A percentile compares a stretch with the other conserved stretches of the same genome.
Evolutionary conservation across 2,888 invertebrate species (phyloP).

Genomic region (Orthosia gracilis): DNA sequence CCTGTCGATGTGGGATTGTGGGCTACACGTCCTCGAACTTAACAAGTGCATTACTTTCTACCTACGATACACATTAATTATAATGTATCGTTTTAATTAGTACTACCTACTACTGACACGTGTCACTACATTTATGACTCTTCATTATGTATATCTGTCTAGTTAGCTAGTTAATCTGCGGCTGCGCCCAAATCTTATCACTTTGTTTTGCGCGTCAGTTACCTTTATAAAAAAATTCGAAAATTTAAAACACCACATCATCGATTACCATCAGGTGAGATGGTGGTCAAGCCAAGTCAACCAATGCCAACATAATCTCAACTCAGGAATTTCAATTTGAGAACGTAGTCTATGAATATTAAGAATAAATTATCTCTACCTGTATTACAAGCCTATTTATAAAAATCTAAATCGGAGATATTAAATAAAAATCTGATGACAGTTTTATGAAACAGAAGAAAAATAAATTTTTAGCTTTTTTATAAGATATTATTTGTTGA

Average conservation of each 20-base stretch:
- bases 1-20: slow-evolving; percentile 56
- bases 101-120: background rate
- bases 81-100: background rate
- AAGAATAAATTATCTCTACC: slow-evolving; percentile 18
- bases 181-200: background rate
- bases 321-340: slow-evolving; percentile 18
- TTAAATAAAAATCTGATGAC: slow-evolving; percentile 20
- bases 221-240: background rate
- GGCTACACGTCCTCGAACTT: slow-evolving; percentile 63
- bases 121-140: background rate
- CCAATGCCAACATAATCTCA: background rate
- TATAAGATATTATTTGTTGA: slow-evolving; percentile 6
- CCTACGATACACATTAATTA: slow-evolving; percentile 47
- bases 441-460: slow-evolving; percentile 6
- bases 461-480: slow-evolving; percentile 8
- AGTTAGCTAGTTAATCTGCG: background rate
- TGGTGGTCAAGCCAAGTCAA: no score
- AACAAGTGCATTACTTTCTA: slow-evolving; percentile 76
- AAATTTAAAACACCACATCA: background rate
- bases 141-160: no score
- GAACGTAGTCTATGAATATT: background rate
- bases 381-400: no score
- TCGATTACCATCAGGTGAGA: no score
- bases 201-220: background rate
- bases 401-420: background rate